Base-by-base conservation (phyloP, 1,140 invertebrate species). In the Paracyclopina nana region DNA sequence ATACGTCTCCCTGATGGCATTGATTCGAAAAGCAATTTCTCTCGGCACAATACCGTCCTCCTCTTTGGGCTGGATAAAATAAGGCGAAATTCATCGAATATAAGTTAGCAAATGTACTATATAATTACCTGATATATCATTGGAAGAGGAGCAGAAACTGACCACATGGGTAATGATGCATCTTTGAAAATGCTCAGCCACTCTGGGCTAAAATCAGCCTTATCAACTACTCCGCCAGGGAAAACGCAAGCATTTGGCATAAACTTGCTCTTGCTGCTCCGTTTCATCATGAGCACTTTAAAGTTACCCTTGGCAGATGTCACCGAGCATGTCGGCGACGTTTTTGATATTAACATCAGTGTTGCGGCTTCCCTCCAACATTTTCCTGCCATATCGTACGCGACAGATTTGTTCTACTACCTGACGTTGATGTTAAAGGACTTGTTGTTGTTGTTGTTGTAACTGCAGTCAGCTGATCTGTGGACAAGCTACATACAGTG, bases 181-280 rank as follows among this genome's bases (percentile, higher is more conserved):
- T n/a, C n/a, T n/a, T n/a, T 20, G 20, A 38, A 38, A 4, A 38
- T 38, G 8, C 20, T 20, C 9, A 16, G 14, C 34, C 34, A 38
- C 34, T 20, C 34, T n/a, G 34, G 34, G 20, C 20, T n/a, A 38
- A 8, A 38, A 9, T 38, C 34, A 20, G 34, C 34, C 20, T 38
- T n/a, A 9, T 38, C 34, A 20, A 38, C 20, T 38, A 16, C 20
- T 8, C 42, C 42, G n/a, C 42, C 42, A 2, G 42, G 42, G 12
- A 44, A 44, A 26, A 44, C 42, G 25, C 16, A 44, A 18, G 42
- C 24, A 12, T 44, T 44, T 14, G 42, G 42, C 42, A 44, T 44
- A 12, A 44, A 44, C n/a, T 52, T 41, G 22, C 49, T 30, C 20
- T 34, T 54, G 16, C 26, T 18, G 24, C 9, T 30, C 56, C 53